Conservation (phyloP, 2,888 invertebrate genomes). For the Rhodophaea formosa region DNA sequence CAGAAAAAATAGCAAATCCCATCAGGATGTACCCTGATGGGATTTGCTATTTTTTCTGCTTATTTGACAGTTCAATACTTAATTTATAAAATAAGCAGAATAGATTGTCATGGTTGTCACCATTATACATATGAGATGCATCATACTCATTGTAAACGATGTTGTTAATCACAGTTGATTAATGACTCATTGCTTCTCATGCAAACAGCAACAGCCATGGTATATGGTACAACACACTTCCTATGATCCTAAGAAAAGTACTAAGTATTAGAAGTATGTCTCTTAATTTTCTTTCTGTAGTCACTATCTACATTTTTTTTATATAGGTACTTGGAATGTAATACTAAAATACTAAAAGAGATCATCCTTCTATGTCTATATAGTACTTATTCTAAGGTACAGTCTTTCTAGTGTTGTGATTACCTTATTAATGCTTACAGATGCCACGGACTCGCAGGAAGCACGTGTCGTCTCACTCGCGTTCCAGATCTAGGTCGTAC, state of each 20-base stretch:
- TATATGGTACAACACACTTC: conserved; percentile 40
- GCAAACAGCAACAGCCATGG: conserved; percentile 45
- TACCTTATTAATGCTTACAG: conserved; percentile 63
- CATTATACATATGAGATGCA: not conserved
- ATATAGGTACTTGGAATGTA: too few species aligned
- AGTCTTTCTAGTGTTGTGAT: not conserved
- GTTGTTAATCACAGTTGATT: conserved; percentile 43
- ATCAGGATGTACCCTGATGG: not conserved
- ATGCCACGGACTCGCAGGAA: conserved; percentile 92
- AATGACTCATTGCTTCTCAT: conserved; percentile 35
- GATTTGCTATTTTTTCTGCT: not conserved
- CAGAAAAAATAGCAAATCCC: not conserved
- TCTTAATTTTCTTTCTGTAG: not conserved
- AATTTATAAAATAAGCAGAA: too few species aligned
- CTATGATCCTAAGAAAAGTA: not conserved
- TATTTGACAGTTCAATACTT: too few species aligned
- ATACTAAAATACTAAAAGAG: not conserved
- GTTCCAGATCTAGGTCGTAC: conserved; percentile 79
- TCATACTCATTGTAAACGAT: conserved; percentile 14
- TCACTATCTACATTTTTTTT: too few species aligned
- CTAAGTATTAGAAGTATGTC: conserved; percentile 7
- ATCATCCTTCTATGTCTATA: conserved; percentile 4
- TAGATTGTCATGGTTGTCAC: too few species aligned
- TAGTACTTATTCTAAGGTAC: not conserved
- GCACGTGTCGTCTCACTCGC: conserved; percentile 85